These are phyloP conservation scores for Coreoperca whiteheadi DNA, from an alignment of 2,113 vertebrate species.

Conservation along the genomic window DNA sequence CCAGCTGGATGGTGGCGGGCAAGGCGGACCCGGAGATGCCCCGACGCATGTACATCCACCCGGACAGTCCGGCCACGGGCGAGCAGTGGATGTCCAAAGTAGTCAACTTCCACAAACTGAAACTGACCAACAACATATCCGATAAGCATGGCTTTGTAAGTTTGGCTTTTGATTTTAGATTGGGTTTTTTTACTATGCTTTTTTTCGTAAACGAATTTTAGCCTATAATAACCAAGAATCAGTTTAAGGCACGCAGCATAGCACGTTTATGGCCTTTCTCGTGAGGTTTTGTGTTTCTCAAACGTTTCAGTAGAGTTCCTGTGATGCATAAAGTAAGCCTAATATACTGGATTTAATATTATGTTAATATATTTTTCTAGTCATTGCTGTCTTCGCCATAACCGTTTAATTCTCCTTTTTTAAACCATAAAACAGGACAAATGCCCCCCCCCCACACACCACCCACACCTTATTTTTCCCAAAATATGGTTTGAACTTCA, in stretches of 20 bases:
- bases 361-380: background rate
- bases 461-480: background rate
- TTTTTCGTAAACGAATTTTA: background rate
- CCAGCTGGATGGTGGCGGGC: conserved; percentile 95
- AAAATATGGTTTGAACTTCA: background rate
- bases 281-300: background rate
- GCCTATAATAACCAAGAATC: background rate
- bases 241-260: too few relatives aligned
- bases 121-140: conserved; percentile 97
- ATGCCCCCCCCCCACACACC: too few relatives aligned
- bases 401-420: background rate
- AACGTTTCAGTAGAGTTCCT: background rate
- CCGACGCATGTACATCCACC: conserved; percentile 96
- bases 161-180: conserved; percentile 51
- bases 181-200: too few relatives aligned
- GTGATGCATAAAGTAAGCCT: background rate
- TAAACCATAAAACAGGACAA: background rate
- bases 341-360: background rate
- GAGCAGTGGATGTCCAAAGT: conserved; percentile 98
- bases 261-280: background rate
- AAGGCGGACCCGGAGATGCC: conserved; percentile 98
- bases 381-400: background rate
- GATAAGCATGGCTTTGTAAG: conserved; percentile 98
- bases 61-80: conserved; percentile 95
- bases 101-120: conserved; percentile 96